Base-by-base conservation (phyloP, 2,113 vertebrate species). In the Neodontobutis hainanensis region DNA sequence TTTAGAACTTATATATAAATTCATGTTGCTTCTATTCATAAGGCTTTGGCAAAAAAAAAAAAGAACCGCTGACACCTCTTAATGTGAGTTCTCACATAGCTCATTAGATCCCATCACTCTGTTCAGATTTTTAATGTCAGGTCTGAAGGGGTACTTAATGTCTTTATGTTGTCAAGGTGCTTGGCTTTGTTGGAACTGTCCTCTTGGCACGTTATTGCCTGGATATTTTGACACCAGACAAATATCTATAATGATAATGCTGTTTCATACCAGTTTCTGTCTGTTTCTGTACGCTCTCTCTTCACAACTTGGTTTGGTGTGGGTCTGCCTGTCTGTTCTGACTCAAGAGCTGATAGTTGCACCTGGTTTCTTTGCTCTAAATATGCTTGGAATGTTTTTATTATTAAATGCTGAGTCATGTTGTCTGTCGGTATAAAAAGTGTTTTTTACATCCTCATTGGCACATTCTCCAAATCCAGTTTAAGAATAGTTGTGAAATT, bases 171-270 rank as follows among this genome's bases (percentile, higher is more conserved):
- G 50, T 56, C 27, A 49, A 48, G 35, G 40, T 44, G 69, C 76
- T 73, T 69, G 11, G 73, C 77, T 81, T 57, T 74, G 52, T 61
- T 66, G 77, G 55, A 82, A 70, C 69, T 40, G 68, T 35, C 7
- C 36, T 63, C 10, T 52, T n/a, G 4, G 52, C 63, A 55, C 68
- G 38, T 66, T 11, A 70, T 61, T 72, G 67, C 69, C 46, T 36
- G 11, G 4, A 48, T 42, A 42, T 4, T 27, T 27, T 65, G 57
- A 46, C 56, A 61, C 11, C 2, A 63, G 11, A 43, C 36, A n/a
- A 51, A 64, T 45, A n/a, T n/a, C n/a, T n/a, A n/a, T n/a, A n/a
- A n/a, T n/a, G n/a, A n/a, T n/a, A n/a, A n/a, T n/a, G n/a, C n/a
- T n/a, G n/a, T n/a, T n/a, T n/a, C n/a, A n/a, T n/a, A 19, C 38